Conservation (phyloP, 2,888 invertebrate species). For the Ichneumon xanthorius region DNA sequence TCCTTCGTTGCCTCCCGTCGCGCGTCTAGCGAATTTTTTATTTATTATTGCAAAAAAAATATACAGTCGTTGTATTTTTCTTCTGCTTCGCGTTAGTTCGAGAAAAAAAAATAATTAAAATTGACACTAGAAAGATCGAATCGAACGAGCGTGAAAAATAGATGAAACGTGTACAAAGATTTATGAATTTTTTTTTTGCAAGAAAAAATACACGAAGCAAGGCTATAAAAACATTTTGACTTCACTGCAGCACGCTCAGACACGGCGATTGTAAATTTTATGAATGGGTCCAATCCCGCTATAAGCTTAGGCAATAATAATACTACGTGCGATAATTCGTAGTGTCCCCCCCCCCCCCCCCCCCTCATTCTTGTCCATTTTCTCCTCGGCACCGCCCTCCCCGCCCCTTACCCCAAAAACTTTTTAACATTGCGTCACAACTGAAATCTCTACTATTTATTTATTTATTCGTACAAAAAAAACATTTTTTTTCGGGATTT, state of each 20-base stretch:
- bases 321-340: constrained; percentile 22
- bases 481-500: constrained; percentile 30
- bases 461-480: constrained; percentile 76
- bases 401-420: background rate
- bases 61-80: background rate
- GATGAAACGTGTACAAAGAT: background rate
- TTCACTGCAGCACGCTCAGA: constrained; percentile 11
- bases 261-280: constrained; percentile 24
- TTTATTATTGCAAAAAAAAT: constrained; percentile 9
- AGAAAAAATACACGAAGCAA: constrained; percentile 15
- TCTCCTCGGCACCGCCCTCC: background rate
- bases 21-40: constrained; percentile 42
- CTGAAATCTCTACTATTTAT: constrained; percentile 79
- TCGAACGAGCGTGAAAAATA: background rate
- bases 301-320: constrained; percentile 25
- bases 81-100: constrained; percentile 42
- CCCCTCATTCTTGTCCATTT: background rate
- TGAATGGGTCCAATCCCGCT: constrained; percentile 56
- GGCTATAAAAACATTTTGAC: constrained; percentile 39
- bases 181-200: background rate
- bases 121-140: background rate
- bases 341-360: background rate
- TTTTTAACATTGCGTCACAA: constrained; percentile 65
- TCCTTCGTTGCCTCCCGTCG: constrained; percentile 17
- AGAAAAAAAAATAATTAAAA: constrained; percentile 18